These are phyloP conservation scores for Strongylocentrotus purpuratus DNA, from an alignment of 35 echinoderm and acorn worm species.

Conservation along the genomic window DNA sequence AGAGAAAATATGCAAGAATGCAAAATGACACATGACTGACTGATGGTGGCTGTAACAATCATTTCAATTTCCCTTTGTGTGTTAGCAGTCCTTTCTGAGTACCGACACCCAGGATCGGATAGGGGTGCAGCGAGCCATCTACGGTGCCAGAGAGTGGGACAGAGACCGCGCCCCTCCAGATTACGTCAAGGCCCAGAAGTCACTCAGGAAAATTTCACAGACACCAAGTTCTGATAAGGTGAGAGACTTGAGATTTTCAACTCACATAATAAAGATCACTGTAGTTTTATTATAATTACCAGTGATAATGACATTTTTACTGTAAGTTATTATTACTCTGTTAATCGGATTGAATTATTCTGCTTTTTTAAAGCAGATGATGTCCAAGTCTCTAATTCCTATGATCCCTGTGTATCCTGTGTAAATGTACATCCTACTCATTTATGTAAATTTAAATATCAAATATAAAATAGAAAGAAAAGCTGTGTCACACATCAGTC, in stretches of 20 bases:
- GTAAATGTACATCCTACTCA: too few relatives aligned
- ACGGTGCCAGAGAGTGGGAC: slow-evolving; percentile 31
- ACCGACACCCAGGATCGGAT: slow-evolving; percentile 51
- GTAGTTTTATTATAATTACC: not conserved
- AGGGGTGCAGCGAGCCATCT: slow-evolving; percentile 50
- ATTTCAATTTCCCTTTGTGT: not conserved
- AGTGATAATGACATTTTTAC: not conserved
- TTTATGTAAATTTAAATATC: too few relatives aligned
- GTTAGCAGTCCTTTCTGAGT: slow-evolving; percentile 31
- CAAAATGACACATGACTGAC: too few relatives aligned
- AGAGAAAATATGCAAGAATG: too few relatives aligned
- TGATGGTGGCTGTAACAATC: too few relatives aligned
- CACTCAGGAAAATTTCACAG: slow-evolving; percentile 58
- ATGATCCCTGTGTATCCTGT: too few relatives aligned
- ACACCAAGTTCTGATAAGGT: slow-evolving; percentile 70
- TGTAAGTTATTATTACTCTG: too few relatives aligned
- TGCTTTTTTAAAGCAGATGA: too few relatives aligned
- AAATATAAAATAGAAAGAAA: too few relatives aligned
- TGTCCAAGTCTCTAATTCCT: too few relatives aligned
- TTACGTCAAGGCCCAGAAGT: slow-evolving; percentile 39
- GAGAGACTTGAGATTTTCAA: not conserved
- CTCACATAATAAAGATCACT: not conserved
- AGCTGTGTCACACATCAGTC: too few relatives aligned
- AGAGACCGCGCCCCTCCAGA: not conserved
- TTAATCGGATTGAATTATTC: too few relatives aligned